phyloP scores from a whole-genome alignment of 2,888 invertebrate genomes.

The Stenodema calcarata region DNA sequence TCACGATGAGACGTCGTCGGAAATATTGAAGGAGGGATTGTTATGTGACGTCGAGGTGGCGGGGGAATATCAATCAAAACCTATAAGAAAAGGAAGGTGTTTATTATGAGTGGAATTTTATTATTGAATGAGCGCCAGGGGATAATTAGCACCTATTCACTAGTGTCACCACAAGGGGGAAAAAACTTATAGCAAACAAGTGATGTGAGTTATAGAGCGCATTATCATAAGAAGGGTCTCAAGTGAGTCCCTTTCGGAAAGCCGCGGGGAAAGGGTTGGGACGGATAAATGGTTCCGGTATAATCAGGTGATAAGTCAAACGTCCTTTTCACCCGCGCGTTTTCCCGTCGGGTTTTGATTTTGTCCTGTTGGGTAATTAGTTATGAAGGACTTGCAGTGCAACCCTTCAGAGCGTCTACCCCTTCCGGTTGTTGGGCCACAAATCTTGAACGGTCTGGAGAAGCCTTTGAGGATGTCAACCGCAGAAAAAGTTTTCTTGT shows the following conservation, averaged over 20 bases:
- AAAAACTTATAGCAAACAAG: constrained; percentile 42
- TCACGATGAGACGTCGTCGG: constrained; percentile 15
- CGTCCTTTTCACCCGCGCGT: constrained; percentile 46
- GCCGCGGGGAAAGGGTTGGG: constrained; percentile 25
- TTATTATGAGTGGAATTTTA: constrained; percentile 49
- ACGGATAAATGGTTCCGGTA: constrained; percentile 43
- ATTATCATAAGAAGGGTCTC: constrained; percentile 44
- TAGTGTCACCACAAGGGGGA: constrained; percentile 35
- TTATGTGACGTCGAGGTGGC: background rate
- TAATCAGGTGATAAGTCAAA: constrained; percentile 50
- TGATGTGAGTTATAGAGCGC: constrained; percentile 36
- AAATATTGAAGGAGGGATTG: background rate
- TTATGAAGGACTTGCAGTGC: background rate
- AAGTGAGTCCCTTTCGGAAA: background rate
- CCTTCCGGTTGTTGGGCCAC: background rate
- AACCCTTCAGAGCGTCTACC: background rate
- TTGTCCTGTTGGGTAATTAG: constrained; percentile 48
- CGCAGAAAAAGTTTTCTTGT: background rate
- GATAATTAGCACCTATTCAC: constrained; percentile 50
- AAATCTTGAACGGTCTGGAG: background rate
- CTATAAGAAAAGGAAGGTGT: constrained; percentile 10
- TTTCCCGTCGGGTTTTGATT: constrained; percentile 23
- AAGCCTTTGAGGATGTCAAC: background rate
- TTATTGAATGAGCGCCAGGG: constrained; percentile 16
- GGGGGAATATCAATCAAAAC: constrained; percentile 34